Evolutionary conservation across 1,140 invertebrate species (phyloP).

Genomic region (Cecropterus lyciades): DNA sequence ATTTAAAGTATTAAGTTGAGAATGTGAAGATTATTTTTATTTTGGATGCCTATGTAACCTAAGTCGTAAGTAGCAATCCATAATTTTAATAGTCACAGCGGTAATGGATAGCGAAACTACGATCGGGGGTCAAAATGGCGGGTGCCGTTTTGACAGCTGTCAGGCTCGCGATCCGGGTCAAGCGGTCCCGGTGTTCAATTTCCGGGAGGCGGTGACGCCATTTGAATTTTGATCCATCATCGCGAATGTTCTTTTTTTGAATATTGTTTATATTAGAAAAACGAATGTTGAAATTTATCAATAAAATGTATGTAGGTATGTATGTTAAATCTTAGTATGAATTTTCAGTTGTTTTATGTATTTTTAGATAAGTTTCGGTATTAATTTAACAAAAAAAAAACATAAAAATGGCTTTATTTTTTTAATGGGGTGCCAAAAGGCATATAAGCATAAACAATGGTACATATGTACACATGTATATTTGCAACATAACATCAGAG

Average conservation of each 20-base stretch:
- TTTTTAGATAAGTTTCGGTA: too few species aligned
- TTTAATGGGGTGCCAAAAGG: too few species aligned
- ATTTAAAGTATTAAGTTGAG: too few species aligned
- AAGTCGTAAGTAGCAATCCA: background rate
- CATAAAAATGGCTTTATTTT: too few species aligned
- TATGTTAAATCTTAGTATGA: too few species aligned
- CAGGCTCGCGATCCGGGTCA: slow-evolving; percentile 58
- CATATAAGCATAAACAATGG: too few species aligned
- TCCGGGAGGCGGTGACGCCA: slow-evolving; percentile 59
- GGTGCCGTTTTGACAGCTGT: slow-evolving; percentile 64
- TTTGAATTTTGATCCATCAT: slow-evolving; percentile 61
- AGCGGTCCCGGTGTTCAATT: slow-evolving; percentile 67
- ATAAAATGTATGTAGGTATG: too few species aligned
- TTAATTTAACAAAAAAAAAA: too few species aligned
- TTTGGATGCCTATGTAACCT: background rate
- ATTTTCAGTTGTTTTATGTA: too few species aligned
- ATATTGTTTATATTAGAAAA: slow-evolving; percentile 27
- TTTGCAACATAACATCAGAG: too few species aligned
- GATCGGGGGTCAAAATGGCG: slow-evolving; percentile 41
- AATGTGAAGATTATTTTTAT: too few species aligned
- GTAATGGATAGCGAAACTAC: slow-evolving; percentile 31
- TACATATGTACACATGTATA: too few species aligned
- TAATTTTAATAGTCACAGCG: slow-evolving; percentile 19
- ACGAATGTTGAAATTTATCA: background rate
- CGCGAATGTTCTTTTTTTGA: slow-evolving; percentile 6